These are phyloP conservation scores for Myxocyprinus asiaticus DNA, from an alignment of 2,113 vertebrate genomes.

Conservation along the genomic window DNA sequence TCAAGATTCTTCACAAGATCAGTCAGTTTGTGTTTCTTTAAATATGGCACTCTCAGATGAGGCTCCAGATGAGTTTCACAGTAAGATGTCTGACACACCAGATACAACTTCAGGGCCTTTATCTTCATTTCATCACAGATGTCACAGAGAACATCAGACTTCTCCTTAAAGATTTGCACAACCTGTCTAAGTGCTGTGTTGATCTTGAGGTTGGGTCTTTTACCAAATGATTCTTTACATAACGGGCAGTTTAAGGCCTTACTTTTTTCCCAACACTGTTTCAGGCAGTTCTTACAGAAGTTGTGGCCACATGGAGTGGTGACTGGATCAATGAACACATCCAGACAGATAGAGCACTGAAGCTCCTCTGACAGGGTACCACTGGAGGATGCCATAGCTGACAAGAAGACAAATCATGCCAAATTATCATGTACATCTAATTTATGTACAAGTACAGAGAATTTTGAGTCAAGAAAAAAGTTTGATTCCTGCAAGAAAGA, in stretches of 20 bases:
- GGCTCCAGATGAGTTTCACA: constrained; percentile 1
- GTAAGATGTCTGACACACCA: constrained; percentile 8
- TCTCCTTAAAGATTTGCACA: not conserved
- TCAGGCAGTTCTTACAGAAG: not conserved
- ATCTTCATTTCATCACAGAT: not conserved
- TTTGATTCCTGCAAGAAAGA: too few species aligned
- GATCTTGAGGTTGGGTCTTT: not conserved
- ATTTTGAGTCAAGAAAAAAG: not conserved
- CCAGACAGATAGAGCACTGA: constrained; percentile 5
- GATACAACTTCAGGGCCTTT: not conserved
- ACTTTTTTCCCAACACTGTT: not conserved
- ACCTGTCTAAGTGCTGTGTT: not conserved
- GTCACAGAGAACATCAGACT: constrained; percentile 6
- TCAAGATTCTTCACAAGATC: not conserved
- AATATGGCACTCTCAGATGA: not conserved
- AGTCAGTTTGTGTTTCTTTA: constrained; percentile 18
- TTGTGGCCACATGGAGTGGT: not conserved
- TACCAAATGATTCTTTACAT: not conserved
- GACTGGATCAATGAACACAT: constrained; percentile 18
- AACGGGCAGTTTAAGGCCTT: not conserved
- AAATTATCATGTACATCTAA: not conserved
- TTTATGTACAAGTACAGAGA: not conserved
- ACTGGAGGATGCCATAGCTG: not conserved
- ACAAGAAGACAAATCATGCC: not conserved
- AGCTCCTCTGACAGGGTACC: not conserved